Base-by-base conservation (phyloP, 2,113 vertebrate species). In the Plotosus lineatus region DNA sequence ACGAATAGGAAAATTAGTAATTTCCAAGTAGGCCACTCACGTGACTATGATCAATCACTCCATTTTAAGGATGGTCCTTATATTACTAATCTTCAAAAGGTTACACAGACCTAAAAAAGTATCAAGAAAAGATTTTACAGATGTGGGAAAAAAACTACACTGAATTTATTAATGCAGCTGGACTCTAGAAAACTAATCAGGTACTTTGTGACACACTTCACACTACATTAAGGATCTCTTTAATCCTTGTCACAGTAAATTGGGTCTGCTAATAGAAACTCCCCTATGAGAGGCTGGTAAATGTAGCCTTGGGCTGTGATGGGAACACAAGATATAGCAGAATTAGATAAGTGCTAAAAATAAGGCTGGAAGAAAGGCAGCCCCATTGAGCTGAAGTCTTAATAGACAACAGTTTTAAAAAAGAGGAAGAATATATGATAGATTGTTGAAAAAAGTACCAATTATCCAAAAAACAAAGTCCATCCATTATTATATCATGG, bases 261-360 rank as follows among this genome's bases (percentile, higher is more conserved):
- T 92, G 91, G 93, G 92, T 92, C 91, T 92, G 83, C 88, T 91
- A 93, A 93, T 92, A 84, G 75, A 85, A 87, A 66, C 83, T 40
- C 79, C 91, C 92, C 91, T 92, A 50, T 40, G 91, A 91, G 92
- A 84, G 83, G 81, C 48, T 82, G 63, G 84, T 87, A 87, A 91
- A 92, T 90, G 90, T 84, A 88, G 91, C 90, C 88, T 78, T 23
- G 82, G 90, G 90, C 89, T 90, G 42, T 77, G 92, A 53, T 80
- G 92, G 90, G 89, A 88, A 89, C 86, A 85, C 87, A 88, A 90
- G 79, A 87, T 92, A 91, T 87, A 88, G 88, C 83, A 85, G 87
- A 89, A 92, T 92, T 89, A 91, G 92, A 91, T 83, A 87, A 38
- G 12, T 42, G 80, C 90, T 93, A 93, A 90, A 92, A 92, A 92